Evolutionary conservation across 2,888 invertebrate genomes (phyloP).

Genomic region (Branchipolynoe longqiensis): DNA sequence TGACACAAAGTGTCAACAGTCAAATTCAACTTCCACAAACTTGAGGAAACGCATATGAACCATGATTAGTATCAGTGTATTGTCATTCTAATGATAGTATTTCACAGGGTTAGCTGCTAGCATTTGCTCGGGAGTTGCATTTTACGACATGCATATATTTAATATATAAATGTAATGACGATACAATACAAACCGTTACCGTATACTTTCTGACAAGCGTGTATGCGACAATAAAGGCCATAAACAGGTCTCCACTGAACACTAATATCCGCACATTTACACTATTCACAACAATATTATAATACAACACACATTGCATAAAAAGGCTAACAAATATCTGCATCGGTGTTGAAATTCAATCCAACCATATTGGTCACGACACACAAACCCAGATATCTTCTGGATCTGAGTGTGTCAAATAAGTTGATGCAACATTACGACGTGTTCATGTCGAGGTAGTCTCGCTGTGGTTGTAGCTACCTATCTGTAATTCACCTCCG

Average conservation of each 20-base stretch:
- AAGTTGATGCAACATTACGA: too few species aligned
- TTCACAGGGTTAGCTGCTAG: too few species aligned
- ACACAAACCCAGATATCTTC: neutral
- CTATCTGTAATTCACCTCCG: neutral
- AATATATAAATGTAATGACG: too few species aligned
- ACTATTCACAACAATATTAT: slow-evolving; percentile 12
- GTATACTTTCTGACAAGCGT: neutral
- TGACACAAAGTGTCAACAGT: too few species aligned
- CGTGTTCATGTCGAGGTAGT: too few species aligned
- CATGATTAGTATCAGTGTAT: too few species aligned
- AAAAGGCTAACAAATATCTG: neutral
- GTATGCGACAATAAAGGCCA: neutral
- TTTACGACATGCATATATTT: too few species aligned
- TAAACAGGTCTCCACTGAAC: slow-evolving; percentile 86
- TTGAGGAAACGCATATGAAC: too few species aligned
- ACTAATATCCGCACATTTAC: slow-evolving; percentile 94
- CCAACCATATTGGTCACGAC: neutral
- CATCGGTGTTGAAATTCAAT: neutral
- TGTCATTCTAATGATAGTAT: too few species aligned
- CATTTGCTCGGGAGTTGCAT: too few species aligned
- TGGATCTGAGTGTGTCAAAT: neutral
- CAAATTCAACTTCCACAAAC: too few species aligned
- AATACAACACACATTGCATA: neutral
- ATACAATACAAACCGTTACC: slow-evolving; percentile 19
- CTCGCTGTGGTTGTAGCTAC: neutral